These are phyloP conservation scores for Phorcus lineatus DNA, from an alignment of 2,888 invertebrate genomes.

Conservation along the genomic window DNA sequence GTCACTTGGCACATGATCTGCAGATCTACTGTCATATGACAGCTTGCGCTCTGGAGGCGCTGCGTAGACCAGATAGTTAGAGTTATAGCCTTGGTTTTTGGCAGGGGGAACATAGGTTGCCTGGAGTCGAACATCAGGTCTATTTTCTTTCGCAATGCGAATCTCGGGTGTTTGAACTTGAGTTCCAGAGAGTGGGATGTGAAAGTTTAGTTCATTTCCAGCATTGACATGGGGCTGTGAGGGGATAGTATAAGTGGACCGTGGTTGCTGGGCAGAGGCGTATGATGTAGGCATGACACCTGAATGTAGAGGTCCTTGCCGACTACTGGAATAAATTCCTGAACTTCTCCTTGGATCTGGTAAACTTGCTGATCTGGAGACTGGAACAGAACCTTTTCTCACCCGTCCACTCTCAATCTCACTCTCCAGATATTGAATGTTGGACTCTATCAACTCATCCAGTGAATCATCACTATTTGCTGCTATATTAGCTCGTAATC, in stretches of 20 bases:
- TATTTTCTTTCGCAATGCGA: constrained; percentile 34
- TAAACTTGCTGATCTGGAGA: constrained; percentile 42
- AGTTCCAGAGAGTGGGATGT: constrained; percentile 26
- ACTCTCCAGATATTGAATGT: constrained; percentile 68
- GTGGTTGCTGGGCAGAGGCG: not conserved
- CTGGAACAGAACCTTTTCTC: constrained; percentile 27
- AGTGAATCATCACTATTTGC: constrained; percentile 64
- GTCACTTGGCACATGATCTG: constrained; percentile 34
- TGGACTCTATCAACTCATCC: constrained; percentile 69
- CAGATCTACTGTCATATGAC: constrained; percentile 21
- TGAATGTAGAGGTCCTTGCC: constrained; percentile 19
- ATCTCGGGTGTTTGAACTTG: constrained; percentile 25
- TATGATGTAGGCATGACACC: constrained; percentile 3
- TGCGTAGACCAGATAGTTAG: not conserved
- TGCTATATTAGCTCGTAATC: constrained; percentile 23
- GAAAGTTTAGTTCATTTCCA: constrained; percentile 34
- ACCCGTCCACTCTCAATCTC: constrained; percentile 57
- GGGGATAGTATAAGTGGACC: not conserved
- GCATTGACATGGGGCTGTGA: constrained; percentile 18
- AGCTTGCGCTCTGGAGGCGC: constrained; percentile 35
- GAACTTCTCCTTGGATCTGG: constrained; percentile 39
- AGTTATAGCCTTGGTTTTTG: not conserved
- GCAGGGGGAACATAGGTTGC: not conserved
- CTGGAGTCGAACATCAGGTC: not conserved
- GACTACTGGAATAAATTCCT: not conserved